Evolutionary conservation across 2,888 invertebrate species (phyloP), one percentile per base, ranked within the genome.

Genomic region (Cryptophagus acutangulus): DNA sequence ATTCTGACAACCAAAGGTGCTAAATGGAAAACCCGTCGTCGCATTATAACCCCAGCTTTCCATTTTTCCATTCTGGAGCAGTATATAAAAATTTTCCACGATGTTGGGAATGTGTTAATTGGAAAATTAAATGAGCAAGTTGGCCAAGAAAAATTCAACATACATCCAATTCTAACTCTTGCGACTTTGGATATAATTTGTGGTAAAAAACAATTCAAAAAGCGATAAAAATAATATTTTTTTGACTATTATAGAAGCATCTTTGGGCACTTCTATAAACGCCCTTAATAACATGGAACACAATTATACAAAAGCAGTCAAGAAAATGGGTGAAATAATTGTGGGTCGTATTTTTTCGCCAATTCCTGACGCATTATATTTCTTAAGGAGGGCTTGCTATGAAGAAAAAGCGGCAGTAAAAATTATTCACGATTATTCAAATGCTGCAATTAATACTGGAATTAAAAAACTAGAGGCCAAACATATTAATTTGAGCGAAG

Each of bases 261-360:
- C 90, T 5, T 91, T 91, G 90, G 91, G 89, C 1, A 76, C 79
- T 6, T 74, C 76, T 13, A 70, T 87, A 1, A 74, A 85, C 59
- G 85, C 87, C 0, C 89, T 89, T 63, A 70, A 70, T 2, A 71
- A 82, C 57, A 71, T 72, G 5, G 75, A 83, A 46, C 83, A 84
- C 0, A 75, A 79, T 52, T 89, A 87, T 60, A 84, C 87, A 0
- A 71, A 73, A 57, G 81, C 83, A 12, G 80, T 87, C 20, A 78
- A 80, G 66, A 74, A 74, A 18, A 52, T 59, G 43, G 50, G 56
- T 30, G 36, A 55, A 17, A 48, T 67, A n/a, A 38, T 59, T 3
- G 38, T 59, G 2, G 47, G 57, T n/a, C 43, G 66, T 8, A 14
- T 48, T 2, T 40, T 60, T 9, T 55, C 57, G 4, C 72, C 76